phyloP scores from a whole-genome alignment of 1,140 invertebrate species.

The Drosophila pectinifera region DNA sequence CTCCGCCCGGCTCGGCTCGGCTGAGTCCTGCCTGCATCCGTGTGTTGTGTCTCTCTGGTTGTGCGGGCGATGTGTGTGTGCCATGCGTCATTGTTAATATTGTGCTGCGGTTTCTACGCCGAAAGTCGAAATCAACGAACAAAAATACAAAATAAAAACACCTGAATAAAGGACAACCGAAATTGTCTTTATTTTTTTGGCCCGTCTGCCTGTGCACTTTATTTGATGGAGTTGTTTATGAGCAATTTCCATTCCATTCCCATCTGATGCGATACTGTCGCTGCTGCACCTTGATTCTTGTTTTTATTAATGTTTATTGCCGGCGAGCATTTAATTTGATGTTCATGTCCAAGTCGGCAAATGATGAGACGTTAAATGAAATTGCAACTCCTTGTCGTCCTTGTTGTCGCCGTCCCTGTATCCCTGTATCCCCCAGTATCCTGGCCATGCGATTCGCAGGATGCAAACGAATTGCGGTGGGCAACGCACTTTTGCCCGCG shows the following conservation, averaged over 20 bases:
- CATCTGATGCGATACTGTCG: slow-evolving; percentile 21
- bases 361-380: slow-evolving; percentile 53
- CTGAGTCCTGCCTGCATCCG: slow-evolving; percentile 12
- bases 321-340: slow-evolving; percentile 73
- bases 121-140: slow-evolving; percentile 49
- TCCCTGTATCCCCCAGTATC: background rate
- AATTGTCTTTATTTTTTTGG: slow-evolving; percentile 16
- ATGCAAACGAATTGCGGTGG: slow-evolving; percentile 61
- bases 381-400: slow-evolving; percentile 52
- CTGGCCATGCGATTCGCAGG: slow-evolving; percentile 72
- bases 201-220: slow-evolving; percentile 71
- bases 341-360: slow-evolving; percentile 34
- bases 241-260: slow-evolving; percentile 62
- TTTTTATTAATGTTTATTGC: slow-evolving; percentile 83
- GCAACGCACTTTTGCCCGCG: slow-evolving; percentile 36
- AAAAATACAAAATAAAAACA: slow-evolving; percentile 26
- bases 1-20: slow-evolving; percentile 50
- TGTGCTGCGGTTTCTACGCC: slow-evolving; percentile 75
- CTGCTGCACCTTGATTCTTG: slow-evolving; percentile 72
- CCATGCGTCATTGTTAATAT: slow-evolving; percentile 81
- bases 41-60: slow-evolving; percentile 24
- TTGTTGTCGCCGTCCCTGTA: slow-evolving; percentile 4
- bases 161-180: slow-evolving; percentile 26
- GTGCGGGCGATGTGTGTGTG: slow-evolving; percentile 11
- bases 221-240: slow-evolving; percentile 83